These are phyloP conservation scores for Proteles cristata DNA, from an alignment of 2,113 vertebrate species.

Conservation along the genomic window DNA sequence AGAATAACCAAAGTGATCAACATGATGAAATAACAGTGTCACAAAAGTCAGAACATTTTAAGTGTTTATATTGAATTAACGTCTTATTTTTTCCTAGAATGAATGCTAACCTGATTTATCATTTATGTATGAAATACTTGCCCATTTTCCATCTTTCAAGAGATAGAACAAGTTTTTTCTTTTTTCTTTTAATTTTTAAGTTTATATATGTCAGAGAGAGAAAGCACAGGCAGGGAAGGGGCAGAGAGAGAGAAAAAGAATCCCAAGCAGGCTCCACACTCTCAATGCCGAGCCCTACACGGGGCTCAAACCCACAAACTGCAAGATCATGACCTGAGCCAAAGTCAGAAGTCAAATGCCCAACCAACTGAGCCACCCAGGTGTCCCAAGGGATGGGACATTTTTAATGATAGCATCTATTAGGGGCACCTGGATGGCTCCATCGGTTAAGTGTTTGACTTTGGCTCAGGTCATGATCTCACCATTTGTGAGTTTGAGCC, in stretches of 20 bases:
- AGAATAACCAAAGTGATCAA: neutral
- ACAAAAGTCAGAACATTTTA: neutral
- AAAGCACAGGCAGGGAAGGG: neutral
- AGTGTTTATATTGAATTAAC: constrained; percentile 11
- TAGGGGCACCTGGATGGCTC: no score
- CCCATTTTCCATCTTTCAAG: neutral
- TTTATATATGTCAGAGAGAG: no score
- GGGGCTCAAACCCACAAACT: neutral
- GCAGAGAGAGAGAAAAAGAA: neutral
- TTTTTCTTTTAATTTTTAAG: no score
- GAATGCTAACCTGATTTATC: neutral
- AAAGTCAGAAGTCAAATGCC: neutral
- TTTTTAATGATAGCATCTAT: neutral
- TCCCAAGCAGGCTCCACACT: neutral
- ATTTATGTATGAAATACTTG: neutral
- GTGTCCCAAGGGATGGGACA: neutral
- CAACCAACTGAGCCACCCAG: neutral
- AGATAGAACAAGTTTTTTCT: neutral
- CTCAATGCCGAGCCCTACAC: neutral
- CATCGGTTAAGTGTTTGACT: no score
- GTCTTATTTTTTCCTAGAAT: neutral
- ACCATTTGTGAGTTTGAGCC: no score
- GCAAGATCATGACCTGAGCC: neutral
- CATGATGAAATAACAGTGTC: neutral
- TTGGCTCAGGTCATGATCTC: no score